Percentiles rank a stretch among this genome's conserved stretches.
phyloP scores from a whole-genome alignment of 2,797 vertebrate genomes.

The Arctocebus calabarensis region DNA sequence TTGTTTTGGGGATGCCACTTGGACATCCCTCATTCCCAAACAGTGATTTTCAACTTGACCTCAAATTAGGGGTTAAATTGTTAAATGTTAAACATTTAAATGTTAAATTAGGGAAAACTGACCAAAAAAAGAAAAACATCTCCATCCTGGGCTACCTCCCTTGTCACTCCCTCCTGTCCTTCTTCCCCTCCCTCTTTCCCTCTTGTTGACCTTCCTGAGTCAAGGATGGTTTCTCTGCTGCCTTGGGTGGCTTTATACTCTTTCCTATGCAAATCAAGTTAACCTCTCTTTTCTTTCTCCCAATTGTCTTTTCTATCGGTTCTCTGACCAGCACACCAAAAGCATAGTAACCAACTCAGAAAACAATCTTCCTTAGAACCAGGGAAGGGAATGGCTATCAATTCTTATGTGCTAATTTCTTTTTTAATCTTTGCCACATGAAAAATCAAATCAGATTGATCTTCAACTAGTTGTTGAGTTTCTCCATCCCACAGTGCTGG shows the following conservation, averaged over 20 bases:
- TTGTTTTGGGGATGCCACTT: neutral
- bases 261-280: neutral
- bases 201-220: neutral
- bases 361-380: neutral
- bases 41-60: neutral
- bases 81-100: too few relatives aligned
- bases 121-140: too few relatives aligned
- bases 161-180: neutral
- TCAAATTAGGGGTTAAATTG: neutral
- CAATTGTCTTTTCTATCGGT: neutral
- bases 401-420: neutral
- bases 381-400: neutral
- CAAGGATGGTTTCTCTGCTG: neutral
- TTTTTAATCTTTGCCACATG: neutral
- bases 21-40: neutral
- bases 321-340: conserved; percentile 31
- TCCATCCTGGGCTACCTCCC: neutral
- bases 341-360: neutral
- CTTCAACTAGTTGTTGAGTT: conserved; percentile 11
- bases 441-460: neutral
- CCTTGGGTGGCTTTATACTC: neutral
- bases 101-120: neutral
- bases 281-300: neutral
- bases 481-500: neutral
- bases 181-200: too few relatives aligned